Evolutionary conservation across 2,113 vertebrate genomes (phyloP), one percentile per base, ranked within the genome.

Genomic region (Anhinga rufa): DNA sequence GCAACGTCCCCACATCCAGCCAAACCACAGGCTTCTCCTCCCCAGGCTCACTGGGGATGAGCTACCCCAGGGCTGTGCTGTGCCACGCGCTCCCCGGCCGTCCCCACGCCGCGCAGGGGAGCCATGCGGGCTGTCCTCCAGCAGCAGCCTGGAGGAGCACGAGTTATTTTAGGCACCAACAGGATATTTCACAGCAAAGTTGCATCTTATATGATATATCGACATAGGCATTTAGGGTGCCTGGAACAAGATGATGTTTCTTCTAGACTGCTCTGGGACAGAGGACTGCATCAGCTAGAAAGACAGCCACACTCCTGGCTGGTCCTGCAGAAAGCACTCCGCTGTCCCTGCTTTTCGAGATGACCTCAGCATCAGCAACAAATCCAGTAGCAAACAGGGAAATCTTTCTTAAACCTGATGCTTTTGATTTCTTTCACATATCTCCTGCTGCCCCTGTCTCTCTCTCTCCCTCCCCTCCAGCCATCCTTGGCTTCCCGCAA

Each of bases 31-130:
- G 6, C 2, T 82, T n/a, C 52, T 71, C 36, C 40, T 36, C 32
- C n/a, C n/a, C 11, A 29, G 21, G 32, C 14, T 75, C 16, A 2
- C 10, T 0, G 4, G 24, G 57, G 40, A 44, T 13, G 46, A 70
- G 89, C 24, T 20, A 25, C 10, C 31, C 80, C 51, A 38, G 49
- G 38, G 80, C 16, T 21, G 44, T 1, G 9, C 52, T 15, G 34
- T 71, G 51, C 55, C 91, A 42, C 24, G 3, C 0, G 0, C 61
- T 38, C 60, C 69, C 49, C 6, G 0, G 52, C 22, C 7, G 2
- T 64, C 54, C 82, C 82, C 0, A 0, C 4, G 8, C 13, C 7
- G 31, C 0, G 0, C 60, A 46, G 70, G 38, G 24, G 4, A 71
- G 21, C 48, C 4, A 0, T 14, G 32, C 5, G 2, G 51, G 70